Evolutionary conservation across 2,113 vertebrate genomes (phyloP).

Genomic region (Corythornis cristatus): DNA sequence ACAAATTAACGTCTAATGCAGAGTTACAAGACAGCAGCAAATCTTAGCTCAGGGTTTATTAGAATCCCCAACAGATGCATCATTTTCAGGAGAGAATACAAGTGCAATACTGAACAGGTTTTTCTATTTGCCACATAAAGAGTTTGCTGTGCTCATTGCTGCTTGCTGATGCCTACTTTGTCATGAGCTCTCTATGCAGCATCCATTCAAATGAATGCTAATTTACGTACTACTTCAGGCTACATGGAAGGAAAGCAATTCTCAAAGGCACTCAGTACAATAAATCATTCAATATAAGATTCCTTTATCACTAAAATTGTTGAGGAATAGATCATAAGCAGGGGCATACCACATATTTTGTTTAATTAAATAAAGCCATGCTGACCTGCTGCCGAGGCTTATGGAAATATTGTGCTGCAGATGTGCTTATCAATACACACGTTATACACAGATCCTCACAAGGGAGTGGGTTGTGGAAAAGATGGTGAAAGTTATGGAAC

Average conservation of each 20-base stretch:
- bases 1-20: neutral
- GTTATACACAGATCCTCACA: neutral
- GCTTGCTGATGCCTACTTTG: constrained; percentile 20
- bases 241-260: neutral
- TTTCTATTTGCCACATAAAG: constrained; percentile 44
- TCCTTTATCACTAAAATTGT: neutral
- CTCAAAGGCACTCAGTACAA: neutral
- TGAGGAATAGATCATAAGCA: neutral
- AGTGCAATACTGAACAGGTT: constrained; percentile 43
- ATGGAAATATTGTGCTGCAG: neutral
- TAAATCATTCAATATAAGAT: neutral
- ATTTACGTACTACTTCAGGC: constrained; percentile 19
- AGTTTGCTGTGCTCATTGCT: constrained; percentile 10
- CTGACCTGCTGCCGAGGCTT: neutral
- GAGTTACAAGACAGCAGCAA: neutral
- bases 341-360: neutral
- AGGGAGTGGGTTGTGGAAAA: neutral
- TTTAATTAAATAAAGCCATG: neutral
- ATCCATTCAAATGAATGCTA: constrained; percentile 36
- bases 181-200: neutral
- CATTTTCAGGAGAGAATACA: constrained; percentile 34
- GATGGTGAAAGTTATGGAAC: neutral
- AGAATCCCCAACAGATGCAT: constrained; percentile 13
- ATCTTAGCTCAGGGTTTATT: constrained; percentile 26
- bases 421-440: neutral